Base-by-base conservation (phyloP, 30 jellyfish, hydroid and myxozoan genomes). In the Turritopsis dohrnii region DNA sequence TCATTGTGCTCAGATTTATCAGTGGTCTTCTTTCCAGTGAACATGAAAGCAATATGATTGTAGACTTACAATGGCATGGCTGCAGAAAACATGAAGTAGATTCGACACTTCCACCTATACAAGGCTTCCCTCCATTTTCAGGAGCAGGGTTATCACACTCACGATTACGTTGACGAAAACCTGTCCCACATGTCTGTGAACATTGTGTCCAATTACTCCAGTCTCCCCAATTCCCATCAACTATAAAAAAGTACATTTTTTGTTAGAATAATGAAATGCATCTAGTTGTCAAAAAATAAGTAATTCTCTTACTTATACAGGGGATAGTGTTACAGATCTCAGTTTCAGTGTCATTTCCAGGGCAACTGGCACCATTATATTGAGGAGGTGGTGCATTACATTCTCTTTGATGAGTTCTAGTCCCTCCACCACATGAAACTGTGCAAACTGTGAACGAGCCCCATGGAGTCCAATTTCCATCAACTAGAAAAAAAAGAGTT, bases 391-490 rank as follows among this genome's bases (percentile, higher is more conserved):
- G 88, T 16, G 96, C 76, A 74, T 88, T 79, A 86, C 98, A 93
- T 52, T 81, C 83, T 9, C 98, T 87, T 8, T 83, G 74, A 54
- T 89, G 73, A 18, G 88, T 76, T 88, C 75, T 79, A 8, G 90
- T 85, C 19, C 98, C 98, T 54, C 88, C 84, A 13, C 96, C 96
- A 79, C 98, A 93, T 16, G 96, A 52, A 13, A 54, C 87, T 3
- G 98, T 88, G 86, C 98, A 93, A n/a, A 84, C 74, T 18, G 94
- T 31, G 7, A 76, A 85, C 4, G 84, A n/a, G 22, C 84, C 52
- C 98, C 98, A 93, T 27, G 88, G 53, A 30, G 95, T 91, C 98
- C 98, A 93, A 81, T 81, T 81, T 30, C 95, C 96, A 81, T 83
- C 74, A 54, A 87, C 98, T 90, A 31, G 1, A 77, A 54, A 31